These are phyloP conservation scores for Nothocercus nigrocapillus DNA, from an alignment of 2,113 vertebrate genomes.

Conservation along the genomic window DNA sequence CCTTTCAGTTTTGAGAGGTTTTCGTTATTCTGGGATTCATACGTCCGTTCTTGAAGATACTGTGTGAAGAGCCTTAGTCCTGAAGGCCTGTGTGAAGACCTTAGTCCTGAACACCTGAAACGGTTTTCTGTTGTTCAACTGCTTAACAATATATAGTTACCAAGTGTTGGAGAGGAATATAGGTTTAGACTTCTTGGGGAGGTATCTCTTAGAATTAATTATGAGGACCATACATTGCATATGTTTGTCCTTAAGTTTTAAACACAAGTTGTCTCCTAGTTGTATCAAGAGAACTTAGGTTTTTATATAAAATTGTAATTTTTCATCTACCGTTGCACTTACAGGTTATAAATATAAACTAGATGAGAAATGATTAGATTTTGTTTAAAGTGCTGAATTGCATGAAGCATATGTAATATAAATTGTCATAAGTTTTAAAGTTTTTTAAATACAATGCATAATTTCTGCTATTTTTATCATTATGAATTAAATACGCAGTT, in stretches of 20 bases:
- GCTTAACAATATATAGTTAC: not conserved
- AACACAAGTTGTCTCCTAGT: not conserved
- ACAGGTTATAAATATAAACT: not conserved
- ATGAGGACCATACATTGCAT: not conserved
- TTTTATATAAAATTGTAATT: not conserved
- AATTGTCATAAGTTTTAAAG: not conserved
- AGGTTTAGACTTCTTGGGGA: not conserved
- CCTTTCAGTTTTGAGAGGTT: not conserved
- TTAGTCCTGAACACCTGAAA: too few species aligned
- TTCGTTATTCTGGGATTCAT: not conserved
- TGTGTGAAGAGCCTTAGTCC: too few species aligned
- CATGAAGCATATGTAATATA: not conserved
- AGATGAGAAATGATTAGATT: not conserved
- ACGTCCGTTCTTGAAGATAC: not conserved
- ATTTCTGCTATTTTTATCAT: not conserved
- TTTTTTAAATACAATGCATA: not conserved
- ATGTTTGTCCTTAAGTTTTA: not conserved
- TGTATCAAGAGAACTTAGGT: not conserved
- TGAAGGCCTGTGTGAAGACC: too few species aligned
- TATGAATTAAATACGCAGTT: not conserved
- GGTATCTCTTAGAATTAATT: not conserved
- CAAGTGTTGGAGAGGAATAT: not conserved
- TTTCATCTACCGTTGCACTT: not conserved
- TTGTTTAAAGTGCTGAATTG: not conserved
- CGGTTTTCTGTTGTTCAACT: not conserved